Base-by-base conservation (phyloP, 2,888 invertebrate species). In the Drosophila histrio region DNA sequence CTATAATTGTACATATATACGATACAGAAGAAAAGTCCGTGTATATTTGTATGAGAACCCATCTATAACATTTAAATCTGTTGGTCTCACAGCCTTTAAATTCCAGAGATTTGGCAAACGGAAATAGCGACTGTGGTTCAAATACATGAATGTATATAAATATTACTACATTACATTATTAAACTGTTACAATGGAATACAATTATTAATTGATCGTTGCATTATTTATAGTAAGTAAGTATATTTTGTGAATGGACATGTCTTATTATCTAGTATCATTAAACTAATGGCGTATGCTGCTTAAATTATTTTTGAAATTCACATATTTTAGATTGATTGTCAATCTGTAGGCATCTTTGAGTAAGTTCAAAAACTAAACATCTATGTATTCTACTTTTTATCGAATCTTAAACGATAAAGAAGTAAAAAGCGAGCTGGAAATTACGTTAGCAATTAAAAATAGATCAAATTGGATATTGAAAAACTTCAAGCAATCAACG, bases 401-500 rank as follows among this genome's bases (percentile, higher is more conserved):
- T 24, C 4, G 6, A 24, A 7, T 36, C 7, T 36, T 49, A 34
- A n/a, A 15, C 7, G 3, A 17, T n/a, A 36, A 1, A 15, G 5
- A 46, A 13, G 19, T 13, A 21, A 9, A 5, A 13, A 8, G 3
- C n/a, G 6, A 39, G 21, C n/a, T 2, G 11, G 19, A 11, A 6
- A 36, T 15, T 3, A n/a, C 1, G 6, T n/a, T 26, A 58, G 7
- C 19, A 70, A n/a, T n/a, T n/a, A n/a, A 70, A 52, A 70, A 36
- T 43, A 56, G 19, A 19, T 41, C 9, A 3, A 9, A 19, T 72
- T 47, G 38, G 30, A 15, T 73, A 50, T 73, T 66, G 58, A 68
- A 68, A 73, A 81, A 78, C 68, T 88, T 84, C 46, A 59, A 78
- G 82, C 85, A 88, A 79, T 85, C 88, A 81, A 85, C 71, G 88